Conservation (phyloP, 2,888 invertebrate species). For the Plebejus anna region DNA sequence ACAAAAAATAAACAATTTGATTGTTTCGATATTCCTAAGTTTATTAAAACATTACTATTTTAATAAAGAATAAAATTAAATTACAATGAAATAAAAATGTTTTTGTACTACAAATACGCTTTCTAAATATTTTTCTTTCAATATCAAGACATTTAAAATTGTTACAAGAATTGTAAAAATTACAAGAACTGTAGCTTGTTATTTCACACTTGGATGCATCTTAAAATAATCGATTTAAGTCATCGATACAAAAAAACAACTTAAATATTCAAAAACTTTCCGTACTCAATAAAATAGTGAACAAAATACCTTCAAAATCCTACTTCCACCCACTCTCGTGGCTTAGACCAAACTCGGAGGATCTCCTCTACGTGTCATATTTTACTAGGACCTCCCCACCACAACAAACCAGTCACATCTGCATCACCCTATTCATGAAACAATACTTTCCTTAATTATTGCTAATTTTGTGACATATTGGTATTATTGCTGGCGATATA, state of each 20-base stretch:
- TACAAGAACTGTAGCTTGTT: too few relatives aligned
- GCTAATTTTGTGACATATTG: background rate
- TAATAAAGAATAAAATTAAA: too few relatives aligned
- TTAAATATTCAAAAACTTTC: background rate
- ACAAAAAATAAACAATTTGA: too few relatives aligned
- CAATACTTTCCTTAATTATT: background rate
- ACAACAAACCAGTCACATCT: background rate
- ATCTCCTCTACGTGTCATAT: background rate
- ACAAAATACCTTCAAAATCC: constrained; percentile 6
- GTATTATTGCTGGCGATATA: background rate
- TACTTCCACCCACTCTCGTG: background rate
- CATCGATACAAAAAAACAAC: too few relatives aligned
- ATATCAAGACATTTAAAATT: too few relatives aligned
- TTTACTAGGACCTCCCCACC: background rate
- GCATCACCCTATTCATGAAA: background rate
- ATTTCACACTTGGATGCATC: too few relatives aligned
- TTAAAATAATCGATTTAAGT: too few relatives aligned
- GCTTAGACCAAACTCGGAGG: background rate
- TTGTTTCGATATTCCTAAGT: too few relatives aligned
- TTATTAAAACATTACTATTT: too few relatives aligned
- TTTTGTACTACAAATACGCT: too few relatives aligned
- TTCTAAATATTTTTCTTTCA: too few relatives aligned
- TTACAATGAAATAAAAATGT: too few relatives aligned
- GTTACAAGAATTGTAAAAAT: background rate
- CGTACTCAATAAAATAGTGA: background rate